Conservation (phyloP, 2,888 invertebrate genomes). For the Leucania comma region DNA sequence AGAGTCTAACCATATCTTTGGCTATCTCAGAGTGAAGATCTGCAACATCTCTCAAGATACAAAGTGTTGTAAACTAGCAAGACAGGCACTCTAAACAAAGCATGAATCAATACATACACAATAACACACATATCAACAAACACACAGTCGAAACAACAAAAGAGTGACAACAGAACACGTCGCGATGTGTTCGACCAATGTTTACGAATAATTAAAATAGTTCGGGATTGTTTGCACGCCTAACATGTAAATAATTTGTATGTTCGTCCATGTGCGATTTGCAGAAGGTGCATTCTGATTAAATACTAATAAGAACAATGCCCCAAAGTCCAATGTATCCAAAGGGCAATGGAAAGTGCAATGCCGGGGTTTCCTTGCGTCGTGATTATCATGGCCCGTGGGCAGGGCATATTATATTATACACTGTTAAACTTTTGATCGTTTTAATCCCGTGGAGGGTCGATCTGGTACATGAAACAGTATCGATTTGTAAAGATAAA, state of each 20-base stretch:
- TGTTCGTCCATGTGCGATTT: conserved; percentile 13
- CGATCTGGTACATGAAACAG: too few relatives aligned
- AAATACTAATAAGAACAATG: not conserved
- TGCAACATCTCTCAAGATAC: not conserved
- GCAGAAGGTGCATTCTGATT: conserved; percentile 32
- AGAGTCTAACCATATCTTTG: not conserved
- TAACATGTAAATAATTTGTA: conserved; percentile 68
- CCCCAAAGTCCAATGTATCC: too few relatives aligned
- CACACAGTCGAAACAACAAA: conserved; percentile 39
- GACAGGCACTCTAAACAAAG: not conserved
- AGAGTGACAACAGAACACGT: conserved; percentile 30
- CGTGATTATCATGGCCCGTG: too few relatives aligned
- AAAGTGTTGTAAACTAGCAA: not conserved
- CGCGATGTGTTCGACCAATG: conserved; percentile 57
- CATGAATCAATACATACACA: conserved; percentile 7
- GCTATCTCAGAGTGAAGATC: not conserved
- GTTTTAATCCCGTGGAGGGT: too few relatives aligned
- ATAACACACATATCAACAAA: conserved; percentile 5
- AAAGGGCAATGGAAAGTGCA: too few relatives aligned
- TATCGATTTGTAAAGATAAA: too few relatives aligned
- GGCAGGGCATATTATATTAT: too few relatives aligned
- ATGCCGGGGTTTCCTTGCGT: too few relatives aligned
- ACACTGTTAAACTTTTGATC: too few relatives aligned
- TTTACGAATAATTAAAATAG: conserved; percentile 85
- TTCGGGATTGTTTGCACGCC: conserved; percentile 72